Evolutionary conservation across 2,888 invertebrate genomes (phyloP), one percentile per base, ranked within the genome.

Genomic region (Autographa pulchrina): DNA sequence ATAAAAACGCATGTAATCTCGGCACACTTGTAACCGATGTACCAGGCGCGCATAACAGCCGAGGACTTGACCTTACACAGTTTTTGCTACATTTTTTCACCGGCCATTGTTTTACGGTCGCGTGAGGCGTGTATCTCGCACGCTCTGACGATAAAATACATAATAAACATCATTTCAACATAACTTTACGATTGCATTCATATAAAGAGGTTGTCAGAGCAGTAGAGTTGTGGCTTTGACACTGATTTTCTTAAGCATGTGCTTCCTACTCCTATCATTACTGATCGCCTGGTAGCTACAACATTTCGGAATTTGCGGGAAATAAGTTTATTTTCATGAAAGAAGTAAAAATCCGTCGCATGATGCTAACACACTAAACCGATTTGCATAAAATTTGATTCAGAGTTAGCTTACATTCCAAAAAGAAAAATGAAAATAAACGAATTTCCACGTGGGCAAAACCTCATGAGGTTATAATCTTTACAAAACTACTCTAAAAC

Each of bases 61-160:
- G 11, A 56, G 54, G 25, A 56, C 62, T 65, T 70, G 80, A 74
- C 80, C 80, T 77, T 75, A 62, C 20, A 48, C 56, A 67, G 38
- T 83, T 83, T 77, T 81, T 81, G 74, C 52, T 64, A 61, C 65
- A 68, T 70, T 81, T 81, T 83, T 81, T 78, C 66, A 67, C 1
- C n/a, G 48, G 38, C 74, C 63, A 82, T 82, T 84, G 82, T 82
- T 70, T 31, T 59, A 25, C 60, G 41, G 25, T 70, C 65, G 76
- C 82, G 82, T 84, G 54, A 56, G 13, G 54, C 25, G 84, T 81
- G 79, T 76, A 74, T 81, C 71, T 70, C 81, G 62, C 58, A 63
- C 31, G 38, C 59, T 56, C 54, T 54, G 54, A 48, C 54, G 25
- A 56, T 56, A 56, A 56, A 56, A 14, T 25, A 56, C 54, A 56